Percentiles rank a stretch among this genome's conserved stretches.
These are phyloP conservation scores for Phalacrocorax pelagicus DNA, from an alignment of 2,113 vertebrate species.

Conservation along the genomic window DNA sequence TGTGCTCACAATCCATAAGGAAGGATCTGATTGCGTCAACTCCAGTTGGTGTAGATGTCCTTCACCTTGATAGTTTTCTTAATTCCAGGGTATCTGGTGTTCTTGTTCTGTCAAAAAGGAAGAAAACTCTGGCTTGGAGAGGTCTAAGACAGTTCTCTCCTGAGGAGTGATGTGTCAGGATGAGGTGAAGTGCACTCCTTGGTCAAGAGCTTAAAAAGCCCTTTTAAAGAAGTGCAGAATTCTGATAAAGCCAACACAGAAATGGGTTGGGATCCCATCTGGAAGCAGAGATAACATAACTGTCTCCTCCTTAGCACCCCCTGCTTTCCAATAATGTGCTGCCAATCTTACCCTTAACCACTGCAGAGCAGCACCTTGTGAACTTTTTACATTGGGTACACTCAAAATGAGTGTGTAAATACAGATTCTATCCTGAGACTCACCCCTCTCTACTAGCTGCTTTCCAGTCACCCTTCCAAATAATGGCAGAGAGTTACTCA, in stretches of 20 bases:
- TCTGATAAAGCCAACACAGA: constrained; percentile 6
- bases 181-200: background rate
- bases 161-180: background rate
- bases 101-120: background rate
- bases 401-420: background rate
- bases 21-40: background rate
- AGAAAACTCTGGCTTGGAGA: background rate
- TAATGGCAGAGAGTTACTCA: background rate
- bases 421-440: background rate
- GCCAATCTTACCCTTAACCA: background rate
- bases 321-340: background rate
- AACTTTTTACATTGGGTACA: background rate
- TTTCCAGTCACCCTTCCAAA: background rate
- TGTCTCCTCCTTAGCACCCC: background rate
- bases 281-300: background rate
- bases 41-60: background rate
- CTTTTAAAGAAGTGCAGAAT: background rate
- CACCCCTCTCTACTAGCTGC: background rate
- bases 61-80: background rate
- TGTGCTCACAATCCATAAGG: background rate
- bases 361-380: background rate
- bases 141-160: background rate
- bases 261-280: background rate
- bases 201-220: background rate
- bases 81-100: background rate